These are phyloP conservation scores for Empidonax traillii DNA, from an alignment of 2,113 vertebrate species.

Conservation along the genomic window DNA sequence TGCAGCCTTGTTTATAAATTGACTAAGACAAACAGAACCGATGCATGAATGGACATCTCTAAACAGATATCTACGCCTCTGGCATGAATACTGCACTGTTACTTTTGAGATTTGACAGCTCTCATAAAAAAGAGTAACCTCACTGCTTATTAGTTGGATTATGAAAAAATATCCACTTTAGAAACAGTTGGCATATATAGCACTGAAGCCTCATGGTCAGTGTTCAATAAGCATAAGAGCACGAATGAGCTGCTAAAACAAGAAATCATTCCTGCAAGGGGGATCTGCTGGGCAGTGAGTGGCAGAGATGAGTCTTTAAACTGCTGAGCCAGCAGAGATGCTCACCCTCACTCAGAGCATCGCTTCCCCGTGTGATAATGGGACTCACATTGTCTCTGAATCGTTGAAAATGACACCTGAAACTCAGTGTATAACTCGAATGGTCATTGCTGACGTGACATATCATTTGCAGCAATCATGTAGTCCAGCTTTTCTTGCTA, in stretches of 20 bases:
- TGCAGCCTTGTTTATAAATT: not conserved
- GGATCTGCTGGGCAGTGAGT: not conserved
- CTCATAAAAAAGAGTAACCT: not conserved
- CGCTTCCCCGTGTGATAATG: not conserved
- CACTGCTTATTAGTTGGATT: not conserved
- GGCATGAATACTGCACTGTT: not conserved
- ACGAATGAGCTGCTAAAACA: not conserved
- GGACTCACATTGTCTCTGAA: not conserved
- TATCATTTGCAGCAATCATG: not conserved
- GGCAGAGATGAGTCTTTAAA: not conserved
- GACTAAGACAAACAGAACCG: not conserved
- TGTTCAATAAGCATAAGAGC: not conserved
- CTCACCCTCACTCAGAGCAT: not conserved
- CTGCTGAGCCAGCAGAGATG: not conserved
- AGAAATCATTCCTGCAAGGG: not conserved
- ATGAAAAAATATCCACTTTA: not conserved
- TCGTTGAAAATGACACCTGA: not conserved
- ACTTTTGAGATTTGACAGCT: not conserved
- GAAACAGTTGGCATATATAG: not conserved
- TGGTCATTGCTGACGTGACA: not conserved
- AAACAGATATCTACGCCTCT: not conserved
- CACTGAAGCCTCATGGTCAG: not conserved
- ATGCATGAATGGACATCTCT: not conserved
- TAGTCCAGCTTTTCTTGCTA: not conserved
- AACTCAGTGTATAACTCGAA: not conserved